Evolutionary conservation across 2,797 vertebrate species (phyloP).

Genomic region (Argyrosomus regius): DNA sequence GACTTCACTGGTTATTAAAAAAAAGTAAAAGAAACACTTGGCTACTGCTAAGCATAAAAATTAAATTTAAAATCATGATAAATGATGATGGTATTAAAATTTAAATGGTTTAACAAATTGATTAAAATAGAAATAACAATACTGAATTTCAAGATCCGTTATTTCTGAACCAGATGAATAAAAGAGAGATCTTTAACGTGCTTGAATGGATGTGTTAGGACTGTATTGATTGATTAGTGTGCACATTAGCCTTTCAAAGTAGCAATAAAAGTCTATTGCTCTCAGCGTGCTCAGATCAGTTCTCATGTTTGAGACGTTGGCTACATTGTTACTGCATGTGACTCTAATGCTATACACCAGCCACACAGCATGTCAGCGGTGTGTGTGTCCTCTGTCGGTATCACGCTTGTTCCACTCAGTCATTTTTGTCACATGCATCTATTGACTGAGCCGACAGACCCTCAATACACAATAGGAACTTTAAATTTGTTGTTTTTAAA

Average conservation of each 20-base stretch:
- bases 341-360: constrained; percentile 15
- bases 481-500: neutral
- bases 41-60: neutral
- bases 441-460: constrained; percentile 3
- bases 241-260: neutral
- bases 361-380: constrained; percentile 46
- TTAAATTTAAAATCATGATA: too few relatives aligned
- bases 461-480: neutral
- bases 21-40: neutral
- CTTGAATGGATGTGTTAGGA: neutral
- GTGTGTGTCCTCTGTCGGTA: constrained; percentile 49
- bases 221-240: neutral
- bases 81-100: neutral
- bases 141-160: too few relatives aligned
- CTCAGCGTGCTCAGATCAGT: constrained; percentile 5
- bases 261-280: neutral
- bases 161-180: neutral
- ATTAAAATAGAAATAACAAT: constrained; percentile 13
- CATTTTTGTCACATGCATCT: constrained; percentile 54
- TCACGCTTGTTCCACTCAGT: constrained; percentile 51
- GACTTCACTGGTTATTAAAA: neutral
- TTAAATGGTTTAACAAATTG: neutral
- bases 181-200: neutral
- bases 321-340: constrained; percentile 1
- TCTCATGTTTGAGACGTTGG: neutral